Evolutionary conservation across 2,888 invertebrate species (phyloP), one percentile per base, ranked within the genome.

Genomic region (Ametastegia equiseti): DNA sequence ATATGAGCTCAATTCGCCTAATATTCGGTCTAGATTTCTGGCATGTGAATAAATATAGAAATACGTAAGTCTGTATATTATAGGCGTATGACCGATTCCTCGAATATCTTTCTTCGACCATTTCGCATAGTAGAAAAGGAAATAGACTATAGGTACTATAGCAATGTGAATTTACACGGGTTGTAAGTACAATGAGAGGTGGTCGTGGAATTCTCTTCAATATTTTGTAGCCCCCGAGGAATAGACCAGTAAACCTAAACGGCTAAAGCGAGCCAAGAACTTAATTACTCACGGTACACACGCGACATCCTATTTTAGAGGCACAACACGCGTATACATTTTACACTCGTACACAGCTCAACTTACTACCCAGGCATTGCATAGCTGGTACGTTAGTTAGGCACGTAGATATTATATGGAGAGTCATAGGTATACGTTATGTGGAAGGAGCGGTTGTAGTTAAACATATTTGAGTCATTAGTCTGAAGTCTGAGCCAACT

Each of bases 381-480:
- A 54, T 47, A 27, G 30, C 47, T 15, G 6, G 45, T 30, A 47
- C 71, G 23, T 45, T 42, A 42, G 42, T 5, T 42, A 42, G 42
- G 42, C 42, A 42, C 42, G 9, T 42, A 42, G 5, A 42, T 42
- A 42, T 9, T 42, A 42, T 42, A 42, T 42, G 9, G 5, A 42
- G 42, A 50, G 47, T 47, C 23, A 71, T n/a, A 50, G 27, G 71
- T 39, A 67, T 67, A 71, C 30, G 47, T 47, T 47, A 45, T 71
- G 27, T n/a, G 19, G 9, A n/a, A 30, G 27, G 71, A 27, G 47
- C 78, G 60, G 19, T 33, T 23, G 60, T 78, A 27, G 60, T 45
- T 39, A 42, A 78, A 78, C 78, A 78, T 78, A 78, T 60, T 78
- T 36, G 78, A 60, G 78, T 60, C 78, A 78, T 78, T 45, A 78